These are phyloP conservation scores for Camelus bactrianus DNA, from an alignment of 2,113 vertebrate genomes.

Conservation along the genomic window DNA sequence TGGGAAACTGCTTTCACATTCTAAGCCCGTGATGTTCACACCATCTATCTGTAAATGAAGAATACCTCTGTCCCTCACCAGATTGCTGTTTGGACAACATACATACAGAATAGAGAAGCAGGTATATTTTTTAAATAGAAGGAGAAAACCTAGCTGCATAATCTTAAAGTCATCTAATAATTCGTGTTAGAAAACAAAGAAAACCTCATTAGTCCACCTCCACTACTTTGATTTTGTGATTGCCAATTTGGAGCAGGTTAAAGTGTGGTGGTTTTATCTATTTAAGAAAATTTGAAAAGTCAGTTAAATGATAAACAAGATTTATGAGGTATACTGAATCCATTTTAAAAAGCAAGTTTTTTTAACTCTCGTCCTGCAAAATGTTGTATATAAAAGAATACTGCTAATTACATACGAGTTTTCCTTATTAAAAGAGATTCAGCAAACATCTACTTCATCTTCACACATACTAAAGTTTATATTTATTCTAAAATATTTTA, in stretches of 20 bases:
- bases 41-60: neutral
- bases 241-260: neutral
- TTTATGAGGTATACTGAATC: neutral
- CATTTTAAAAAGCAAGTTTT: slow-evolving; percentile 30
- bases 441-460: neutral
- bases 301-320: slow-evolving; percentile 11
- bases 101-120: neutral
- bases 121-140: slow-evolving; percentile 2
- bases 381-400: neutral
- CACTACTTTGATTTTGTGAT: slow-evolving; percentile 51
- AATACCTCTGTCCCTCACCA: neutral
- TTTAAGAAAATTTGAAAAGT: slow-evolving; percentile 28
- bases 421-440: slow-evolving; percentile 41
- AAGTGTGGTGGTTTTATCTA: slow-evolving; percentile 8
- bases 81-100: slow-evolving; percentile 40
- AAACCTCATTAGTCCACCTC: neutral
- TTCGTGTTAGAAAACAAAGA: slow-evolving; percentile 53
- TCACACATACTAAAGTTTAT: slow-evolving; percentile 14
- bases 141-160: neutral
- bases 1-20: slow-evolving; percentile 18
- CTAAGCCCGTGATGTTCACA: neutral
- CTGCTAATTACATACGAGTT: slow-evolving; percentile 3
- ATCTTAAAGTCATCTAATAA: neutral
- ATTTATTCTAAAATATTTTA: slow-evolving; percentile 20
- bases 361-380: neutral